Conservation (phyloP, 2,113 vertebrate genomes). For the Sakesphorus luctuosus region DNA sequence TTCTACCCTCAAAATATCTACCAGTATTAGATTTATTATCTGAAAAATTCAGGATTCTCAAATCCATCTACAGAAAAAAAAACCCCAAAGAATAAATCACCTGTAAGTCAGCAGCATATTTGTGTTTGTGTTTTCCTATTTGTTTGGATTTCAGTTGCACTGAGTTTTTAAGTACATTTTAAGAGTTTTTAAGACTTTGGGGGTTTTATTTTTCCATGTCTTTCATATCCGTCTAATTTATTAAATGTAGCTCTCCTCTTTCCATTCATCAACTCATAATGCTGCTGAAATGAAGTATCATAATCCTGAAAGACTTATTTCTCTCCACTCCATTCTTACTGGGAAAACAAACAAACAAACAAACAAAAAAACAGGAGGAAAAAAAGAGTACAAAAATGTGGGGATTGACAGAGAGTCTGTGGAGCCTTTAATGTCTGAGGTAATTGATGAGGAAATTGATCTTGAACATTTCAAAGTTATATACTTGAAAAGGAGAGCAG, state of each 20-base stretch:
- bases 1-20: background rate
- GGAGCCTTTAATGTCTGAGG: too few species aligned
- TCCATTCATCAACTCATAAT: background rate
- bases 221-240: background rate
- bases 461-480: too few species aligned
- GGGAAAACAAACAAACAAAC: background rate
- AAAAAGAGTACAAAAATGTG: background rate
- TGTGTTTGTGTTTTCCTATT: background rate
- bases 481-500: too few species aligned
- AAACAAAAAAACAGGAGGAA: background rate
- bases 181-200: background rate
- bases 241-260: background rate
- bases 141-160: background rate
- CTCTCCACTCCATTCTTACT: background rate
- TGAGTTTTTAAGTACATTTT: background rate
- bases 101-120: background rate
- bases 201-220: background rate
- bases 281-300: background rate
- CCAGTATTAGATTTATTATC: background rate
- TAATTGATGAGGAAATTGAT: too few species aligned
- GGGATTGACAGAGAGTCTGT: too few species aligned
- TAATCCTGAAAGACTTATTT: background rate
- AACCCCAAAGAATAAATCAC: background rate
- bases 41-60: background rate
- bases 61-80: background rate